phyloP scores from a whole-genome alignment of 2,797 vertebrate species.

The Orientallactaga sibirica region DNA sequence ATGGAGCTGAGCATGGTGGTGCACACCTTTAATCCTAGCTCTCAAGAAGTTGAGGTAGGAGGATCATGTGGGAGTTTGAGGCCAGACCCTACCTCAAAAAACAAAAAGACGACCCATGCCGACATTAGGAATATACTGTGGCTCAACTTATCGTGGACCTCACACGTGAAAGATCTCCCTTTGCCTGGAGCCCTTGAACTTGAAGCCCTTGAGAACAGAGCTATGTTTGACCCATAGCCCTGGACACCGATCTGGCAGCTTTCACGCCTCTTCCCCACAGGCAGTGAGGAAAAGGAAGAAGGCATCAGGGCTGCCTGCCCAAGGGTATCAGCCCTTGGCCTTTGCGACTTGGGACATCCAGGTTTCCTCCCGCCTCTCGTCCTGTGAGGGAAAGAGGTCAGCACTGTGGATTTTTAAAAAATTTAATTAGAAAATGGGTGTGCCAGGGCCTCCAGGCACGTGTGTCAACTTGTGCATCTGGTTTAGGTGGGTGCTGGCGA shows the following conservation, averaged over 20 bases:
- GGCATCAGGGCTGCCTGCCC: background rate
- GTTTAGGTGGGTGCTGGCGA: too few species aligned
- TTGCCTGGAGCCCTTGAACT: background rate
- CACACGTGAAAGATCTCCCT: background rate
- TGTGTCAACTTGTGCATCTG: too few species aligned
- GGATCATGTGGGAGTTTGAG: too few species aligned
- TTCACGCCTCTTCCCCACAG: background rate
- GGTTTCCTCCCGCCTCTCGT: background rate
- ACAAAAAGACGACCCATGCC: background rate
- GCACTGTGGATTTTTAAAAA: too few species aligned
- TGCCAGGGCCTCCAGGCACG: too few species aligned
- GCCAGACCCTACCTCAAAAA: too few species aligned
- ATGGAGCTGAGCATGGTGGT: too few species aligned
- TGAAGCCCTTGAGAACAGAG: background rate
- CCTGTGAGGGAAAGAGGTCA: background rate
- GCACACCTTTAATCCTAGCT: too few species aligned
- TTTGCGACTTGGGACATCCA: background rate
- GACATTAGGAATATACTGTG: background rate
- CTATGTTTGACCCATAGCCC: background rate
- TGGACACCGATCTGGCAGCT: background rate
- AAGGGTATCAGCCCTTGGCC: background rate
- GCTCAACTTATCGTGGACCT: background rate
- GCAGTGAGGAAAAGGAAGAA: background rate
- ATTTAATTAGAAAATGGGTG: too few species aligned
- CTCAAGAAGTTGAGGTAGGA: too few species aligned